Evolutionary conservation across 2,888 invertebrate species (phyloP).

Genomic region (Dendrolimus pini): DNA sequence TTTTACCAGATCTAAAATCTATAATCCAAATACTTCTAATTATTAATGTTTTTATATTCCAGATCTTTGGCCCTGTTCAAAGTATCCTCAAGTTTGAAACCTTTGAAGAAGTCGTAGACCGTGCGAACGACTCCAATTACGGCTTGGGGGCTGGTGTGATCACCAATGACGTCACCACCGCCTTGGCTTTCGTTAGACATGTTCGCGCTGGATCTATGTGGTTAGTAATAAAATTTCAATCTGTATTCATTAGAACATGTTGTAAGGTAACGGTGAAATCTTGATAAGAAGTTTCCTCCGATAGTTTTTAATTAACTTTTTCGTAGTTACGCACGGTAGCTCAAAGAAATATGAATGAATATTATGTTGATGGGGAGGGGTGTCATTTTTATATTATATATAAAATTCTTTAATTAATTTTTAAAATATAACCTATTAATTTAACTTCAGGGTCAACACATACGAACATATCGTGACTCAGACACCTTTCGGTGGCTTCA

Average conservation of each 20-base stretch:
- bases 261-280: too few relatives aligned
- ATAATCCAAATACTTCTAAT: neutral
- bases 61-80: constrained; percentile 97
- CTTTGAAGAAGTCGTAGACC: constrained; percentile 88
- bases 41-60: constrained; percentile 1
- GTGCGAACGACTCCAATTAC: constrained; percentile 89
- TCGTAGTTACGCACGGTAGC: too few relatives aligned
- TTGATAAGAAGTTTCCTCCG: too few relatives aligned
- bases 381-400: too few relatives aligned
- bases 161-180: constrained; percentile 89
- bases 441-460: constrained; percentile 80
- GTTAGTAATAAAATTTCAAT: constrained; percentile 38
- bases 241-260: too few relatives aligned
- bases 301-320: too few relatives aligned
- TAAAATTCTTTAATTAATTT: too few relatives aligned
- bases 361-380: too few relatives aligned
- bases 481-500: constrained; percentile 93
- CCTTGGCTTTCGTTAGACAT: constrained; percentile 83
- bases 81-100: constrained; percentile 89
- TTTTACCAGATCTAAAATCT: neutral
- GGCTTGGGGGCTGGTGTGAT: constrained; percentile 93
- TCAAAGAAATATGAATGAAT: too few relatives aligned
- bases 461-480: constrained; percentile 83
- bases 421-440: neutral
- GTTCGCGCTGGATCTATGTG: constrained; percentile 91